These are phyloP conservation scores for Diadegma fenestrale DNA, from an alignment of 2,888 invertebrate genomes.

Conservation along the genomic window DNA sequence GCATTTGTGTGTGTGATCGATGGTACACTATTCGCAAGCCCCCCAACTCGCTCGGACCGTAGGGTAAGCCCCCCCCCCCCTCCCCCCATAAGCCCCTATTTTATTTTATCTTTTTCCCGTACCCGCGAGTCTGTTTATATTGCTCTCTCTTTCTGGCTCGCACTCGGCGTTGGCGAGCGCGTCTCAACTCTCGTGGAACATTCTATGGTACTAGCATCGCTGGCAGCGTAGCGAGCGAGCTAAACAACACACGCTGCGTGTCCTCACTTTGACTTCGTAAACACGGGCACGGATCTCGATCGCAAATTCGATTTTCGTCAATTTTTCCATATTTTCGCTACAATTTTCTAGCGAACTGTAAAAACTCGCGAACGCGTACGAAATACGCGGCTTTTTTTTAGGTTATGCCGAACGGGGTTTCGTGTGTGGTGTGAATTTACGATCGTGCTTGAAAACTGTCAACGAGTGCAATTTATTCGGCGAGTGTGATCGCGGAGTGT, in stretches of 20 bases:
- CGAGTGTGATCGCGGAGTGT: not conserved
- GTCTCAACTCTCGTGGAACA: constrained; percentile 45
- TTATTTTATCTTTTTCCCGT: constrained; percentile 48
- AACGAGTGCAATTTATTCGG: constrained; percentile 10
- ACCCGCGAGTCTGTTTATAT: constrained; percentile 43
- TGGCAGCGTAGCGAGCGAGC: constrained; percentile 43
- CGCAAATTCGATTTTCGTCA: not conserved
- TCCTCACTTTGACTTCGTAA: constrained; percentile 4
- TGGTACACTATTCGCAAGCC: constrained; percentile 52
- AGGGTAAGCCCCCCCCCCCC: constrained; percentile 67
- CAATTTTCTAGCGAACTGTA: not conserved
- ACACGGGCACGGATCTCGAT: constrained; percentile 1
- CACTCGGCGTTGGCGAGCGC: constrained; percentile 28
- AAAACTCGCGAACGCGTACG: not conserved
- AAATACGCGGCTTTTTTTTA: not conserved
- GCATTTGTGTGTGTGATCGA: not conserved
- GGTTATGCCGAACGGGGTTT: constrained; percentile 19
- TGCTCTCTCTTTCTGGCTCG: constrained; percentile 29
- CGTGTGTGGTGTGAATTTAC: not conserved
- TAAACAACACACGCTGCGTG: constrained; percentile 1
- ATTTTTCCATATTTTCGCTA: no score
- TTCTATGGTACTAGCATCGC: constrained; percentile 43
- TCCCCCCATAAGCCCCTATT: constrained; percentile 37
- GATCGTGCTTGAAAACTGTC: not conserved
- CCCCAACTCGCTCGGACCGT: constrained; percentile 42